Conservation (phyloP, 2,888 invertebrate species). For the Adelognathus sp. region DNA sequence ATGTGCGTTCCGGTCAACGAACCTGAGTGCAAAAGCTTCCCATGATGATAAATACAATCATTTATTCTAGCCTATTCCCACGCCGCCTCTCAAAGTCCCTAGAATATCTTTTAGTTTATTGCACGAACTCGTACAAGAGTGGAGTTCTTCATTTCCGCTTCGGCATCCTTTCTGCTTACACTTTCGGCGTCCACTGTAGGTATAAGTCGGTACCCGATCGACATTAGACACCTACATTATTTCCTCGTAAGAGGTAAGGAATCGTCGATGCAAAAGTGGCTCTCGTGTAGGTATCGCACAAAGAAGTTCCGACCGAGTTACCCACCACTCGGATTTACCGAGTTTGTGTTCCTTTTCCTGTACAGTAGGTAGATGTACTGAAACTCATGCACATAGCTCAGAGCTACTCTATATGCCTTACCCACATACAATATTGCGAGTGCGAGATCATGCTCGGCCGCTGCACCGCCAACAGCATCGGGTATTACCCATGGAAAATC, state of each 20-base stretch:
- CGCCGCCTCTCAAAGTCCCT: not conserved
- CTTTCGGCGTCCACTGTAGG: constrained; percentile 30
- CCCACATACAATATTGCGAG: not conserved
- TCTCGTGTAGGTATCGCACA: not conserved
- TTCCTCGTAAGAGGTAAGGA: not conserved
- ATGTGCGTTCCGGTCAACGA: not conserved
- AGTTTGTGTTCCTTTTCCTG: not conserved
- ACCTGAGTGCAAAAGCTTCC: not conserved
- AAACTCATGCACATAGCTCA: not conserved
- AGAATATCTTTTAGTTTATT: not conserved
- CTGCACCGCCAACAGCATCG: not conserved
- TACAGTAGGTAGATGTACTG: not conserved
- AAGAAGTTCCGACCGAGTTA: constrained; percentile 1
- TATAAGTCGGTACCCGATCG: not conserved
- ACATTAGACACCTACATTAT: not conserved
- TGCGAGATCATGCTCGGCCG: not conserved
- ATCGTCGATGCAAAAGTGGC: not conserved
- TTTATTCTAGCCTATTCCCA: constrained; percentile 35
- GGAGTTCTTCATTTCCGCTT: constrained; percentile 37
- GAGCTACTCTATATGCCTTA: not conserved
- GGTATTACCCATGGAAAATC: constrained; percentile 15
- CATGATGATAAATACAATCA: not conserved
- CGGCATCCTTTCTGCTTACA: constrained; percentile 20
- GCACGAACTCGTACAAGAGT: not conserved
- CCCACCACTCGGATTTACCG: not conserved